Percentiles rank a stretch among this genome's conserved stretches.
Conservation (phyloP, 2,113 vertebrate genomes). For the Lampris incognitus region DNA sequence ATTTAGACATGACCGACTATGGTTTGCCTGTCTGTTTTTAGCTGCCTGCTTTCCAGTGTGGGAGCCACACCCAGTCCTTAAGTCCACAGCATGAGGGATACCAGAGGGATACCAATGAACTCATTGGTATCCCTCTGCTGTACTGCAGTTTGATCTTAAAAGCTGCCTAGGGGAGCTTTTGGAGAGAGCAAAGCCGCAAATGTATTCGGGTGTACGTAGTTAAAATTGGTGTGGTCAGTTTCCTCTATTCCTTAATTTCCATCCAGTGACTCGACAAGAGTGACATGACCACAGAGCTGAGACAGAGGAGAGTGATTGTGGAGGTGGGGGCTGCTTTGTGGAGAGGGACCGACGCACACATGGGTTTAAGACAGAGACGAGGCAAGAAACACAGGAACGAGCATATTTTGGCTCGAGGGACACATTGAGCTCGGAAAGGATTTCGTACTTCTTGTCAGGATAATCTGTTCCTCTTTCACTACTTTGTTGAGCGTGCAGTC, state of each 20-base stretch:
- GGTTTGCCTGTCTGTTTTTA: constrained; percentile 28
- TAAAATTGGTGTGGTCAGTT: not conserved
- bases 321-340: too few species aligned
- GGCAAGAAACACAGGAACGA: not conserved
- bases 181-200: constrained; percentile 1
- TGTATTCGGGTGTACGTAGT: not conserved
- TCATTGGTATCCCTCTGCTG: constrained; percentile 30
- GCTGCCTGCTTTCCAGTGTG: constrained; percentile 25
- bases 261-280: too few species aligned
- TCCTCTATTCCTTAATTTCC: not conserved
- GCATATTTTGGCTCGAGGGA: not conserved
- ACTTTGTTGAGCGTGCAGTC: constrained; percentile 48
- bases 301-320: not conserved
- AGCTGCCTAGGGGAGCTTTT: constrained; percentile 7
- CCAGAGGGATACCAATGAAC: not conserved
- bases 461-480: constrained; percentile 11
- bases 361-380: not conserved
- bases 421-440: not conserved
- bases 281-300: too few species aligned
- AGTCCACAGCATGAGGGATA: constrained; percentile 11
- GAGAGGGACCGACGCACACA: too few species aligned
- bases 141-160: constrained; percentile 34
- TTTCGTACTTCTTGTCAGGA: not conserved
- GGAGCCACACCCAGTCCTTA: constrained; percentile 50
- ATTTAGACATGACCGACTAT: constrained; percentile 7